Conservation (phyloP, 1,140 invertebrate genomes). For the Mesaphorura yosii region DNA sequence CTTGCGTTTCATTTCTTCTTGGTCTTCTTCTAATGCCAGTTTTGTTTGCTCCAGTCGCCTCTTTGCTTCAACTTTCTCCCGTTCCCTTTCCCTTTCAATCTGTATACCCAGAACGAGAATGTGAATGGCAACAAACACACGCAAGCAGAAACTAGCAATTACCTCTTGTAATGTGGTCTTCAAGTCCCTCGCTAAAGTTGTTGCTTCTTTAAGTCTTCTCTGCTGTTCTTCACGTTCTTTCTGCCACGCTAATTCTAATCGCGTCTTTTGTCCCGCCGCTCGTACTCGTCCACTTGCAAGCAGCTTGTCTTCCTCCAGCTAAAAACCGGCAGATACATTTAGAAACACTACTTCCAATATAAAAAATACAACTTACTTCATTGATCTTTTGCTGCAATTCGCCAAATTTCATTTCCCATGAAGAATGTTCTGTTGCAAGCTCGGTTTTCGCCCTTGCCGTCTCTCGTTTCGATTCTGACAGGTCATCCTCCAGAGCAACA, state of each 20-base stretch:
- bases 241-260: conserved; percentile 88
- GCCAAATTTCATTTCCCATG: conserved; percentile 73
- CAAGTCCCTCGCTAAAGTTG: conserved; percentile 75
- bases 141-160: too few relatives aligned
- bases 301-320: conserved; percentile 70
- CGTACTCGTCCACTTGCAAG: conserved; percentile 56
- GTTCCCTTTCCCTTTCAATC: conserved; percentile 74
- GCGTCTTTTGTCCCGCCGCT: conserved; percentile 71
- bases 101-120: conserved; percentile 34
- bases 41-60: conserved; percentile 72
- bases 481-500: conserved; percentile 71
- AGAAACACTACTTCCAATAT: not conserved
- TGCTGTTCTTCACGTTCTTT: conserved; percentile 89
- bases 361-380: conserved; percentile 48
- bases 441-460: conserved; percentile 76
- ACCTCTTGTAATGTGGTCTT: conserved; percentile 75
- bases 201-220: conserved; percentile 74
- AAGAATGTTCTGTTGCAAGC: conserved; percentile 73
- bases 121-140: too few relatives aligned
- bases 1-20: conserved; percentile 75
- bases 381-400: conserved; percentile 85
- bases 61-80: conserved; percentile 73
- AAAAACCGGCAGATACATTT: conserved; percentile 26
- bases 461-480: conserved; percentile 69
- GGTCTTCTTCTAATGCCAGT: conserved; percentile 71